A percentile compares a stretch with the other conserved stretches of the same genome.
Conservation (phyloP, 2,113 vertebrate genomes). For the Gnathonemus echidnorhynchus region DNA sequence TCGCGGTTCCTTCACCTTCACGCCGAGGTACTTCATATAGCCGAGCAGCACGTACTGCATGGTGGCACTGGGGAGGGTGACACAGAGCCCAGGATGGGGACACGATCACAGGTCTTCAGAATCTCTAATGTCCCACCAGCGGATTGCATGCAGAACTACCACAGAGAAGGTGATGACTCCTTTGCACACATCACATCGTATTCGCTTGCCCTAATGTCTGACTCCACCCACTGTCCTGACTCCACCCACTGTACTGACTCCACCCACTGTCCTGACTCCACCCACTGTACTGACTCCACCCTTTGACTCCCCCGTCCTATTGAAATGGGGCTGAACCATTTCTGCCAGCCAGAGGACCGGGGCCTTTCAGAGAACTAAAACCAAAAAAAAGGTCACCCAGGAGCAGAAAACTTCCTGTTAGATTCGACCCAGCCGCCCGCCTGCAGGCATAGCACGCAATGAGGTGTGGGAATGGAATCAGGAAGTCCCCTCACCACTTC, state of each 20-base stretch:
- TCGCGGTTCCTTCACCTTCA: conserved; percentile 84
- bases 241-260: neutral
- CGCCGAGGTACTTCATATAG: conserved; percentile 93
- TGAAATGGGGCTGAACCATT: neutral
- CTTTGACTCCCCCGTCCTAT: neutral
- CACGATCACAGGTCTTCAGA: no score
- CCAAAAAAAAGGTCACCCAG: neutral
- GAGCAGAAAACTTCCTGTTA: neutral
- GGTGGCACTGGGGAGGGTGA: conserved; percentile 59
- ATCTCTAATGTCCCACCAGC: neutral
- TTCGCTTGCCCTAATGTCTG: neutral
- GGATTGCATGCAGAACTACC: neutral
- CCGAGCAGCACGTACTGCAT: conserved; percentile 84
- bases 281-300: neutral
- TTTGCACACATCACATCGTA: neutral
- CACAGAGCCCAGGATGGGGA: neutral
- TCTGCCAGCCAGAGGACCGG: neutral
- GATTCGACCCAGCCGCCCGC: neutral
- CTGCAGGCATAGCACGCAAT: neutral
- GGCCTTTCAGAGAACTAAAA: neutral
- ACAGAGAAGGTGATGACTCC: conserved; percentile 63
- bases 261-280: neutral
- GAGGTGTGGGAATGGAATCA: neutral
- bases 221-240: neutral
- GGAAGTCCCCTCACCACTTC: conserved; percentile 69